Conservation (phyloP, 2,797 vertebrate species). For the Champsocephalus gunnari region DNA sequence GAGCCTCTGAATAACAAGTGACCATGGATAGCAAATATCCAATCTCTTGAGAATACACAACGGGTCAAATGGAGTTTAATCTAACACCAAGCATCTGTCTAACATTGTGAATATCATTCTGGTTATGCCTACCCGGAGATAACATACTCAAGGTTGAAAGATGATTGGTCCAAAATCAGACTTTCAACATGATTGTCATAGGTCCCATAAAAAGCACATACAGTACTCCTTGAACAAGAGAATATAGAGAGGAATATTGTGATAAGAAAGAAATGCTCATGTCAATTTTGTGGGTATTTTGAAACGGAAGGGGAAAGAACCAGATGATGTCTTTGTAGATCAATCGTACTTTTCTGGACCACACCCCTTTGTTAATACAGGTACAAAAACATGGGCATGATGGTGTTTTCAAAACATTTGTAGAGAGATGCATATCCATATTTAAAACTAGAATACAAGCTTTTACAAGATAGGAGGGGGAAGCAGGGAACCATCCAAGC, state of each 20-base stretch:
- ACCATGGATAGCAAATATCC: background rate
- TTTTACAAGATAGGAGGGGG: background rate
- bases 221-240: background rate
- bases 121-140: background rate
- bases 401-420: background rate
- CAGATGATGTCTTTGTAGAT: background rate
- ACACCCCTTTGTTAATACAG: background rate
- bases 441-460: background rate
- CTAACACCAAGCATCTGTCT: background rate
- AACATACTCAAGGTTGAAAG: background rate
- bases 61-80: background rate
- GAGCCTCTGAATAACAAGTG: slow-evolving; percentile 23
- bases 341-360: background rate
- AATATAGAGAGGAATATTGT: background rate
- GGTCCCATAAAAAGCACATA: background rate
- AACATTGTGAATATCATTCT: background rate
- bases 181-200: background rate
- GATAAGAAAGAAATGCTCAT: background rate
- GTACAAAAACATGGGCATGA: background rate
- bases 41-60: background rate
- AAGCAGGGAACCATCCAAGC: no score
- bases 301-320: background rate
- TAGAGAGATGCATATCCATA: background rate
- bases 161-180: background rate
- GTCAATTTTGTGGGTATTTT: background rate